Evolutionary conservation across 2,888 invertebrate genomes (phyloP).

Genomic region (Meteorus colon): DNA sequence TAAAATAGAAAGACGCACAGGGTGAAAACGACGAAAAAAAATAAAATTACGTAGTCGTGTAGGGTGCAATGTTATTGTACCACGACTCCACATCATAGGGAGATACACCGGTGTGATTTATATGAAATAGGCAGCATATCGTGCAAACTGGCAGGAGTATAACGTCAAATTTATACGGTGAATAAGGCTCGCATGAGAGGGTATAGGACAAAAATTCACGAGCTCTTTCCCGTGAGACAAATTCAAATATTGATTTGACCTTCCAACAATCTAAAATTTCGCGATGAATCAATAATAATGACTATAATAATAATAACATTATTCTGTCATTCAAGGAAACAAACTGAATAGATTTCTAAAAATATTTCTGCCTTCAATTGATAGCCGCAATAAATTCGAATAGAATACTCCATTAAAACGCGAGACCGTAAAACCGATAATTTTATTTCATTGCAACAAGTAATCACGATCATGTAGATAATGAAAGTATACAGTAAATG

Average conservation of each 20-base stretch:
- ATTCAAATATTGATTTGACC: background rate
- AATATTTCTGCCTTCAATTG: background rate
- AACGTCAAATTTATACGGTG: constrained; percentile 18
- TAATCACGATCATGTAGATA: background rate
- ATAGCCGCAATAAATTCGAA: background rate
- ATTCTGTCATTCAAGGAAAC: background rate
- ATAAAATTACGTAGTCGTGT: background rate
- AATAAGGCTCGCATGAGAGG: background rate
- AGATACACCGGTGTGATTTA: constrained; percentile 22
- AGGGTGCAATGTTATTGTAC: background rate
- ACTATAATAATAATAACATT: background rate
- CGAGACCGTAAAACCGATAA: background rate
- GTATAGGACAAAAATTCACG: background rate
- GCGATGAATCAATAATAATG: background rate
- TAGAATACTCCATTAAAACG: background rate
- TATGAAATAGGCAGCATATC: constrained; percentile 3
- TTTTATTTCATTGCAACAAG: background rate
- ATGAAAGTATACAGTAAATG: background rate
- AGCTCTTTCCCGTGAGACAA: constrained; percentile 4
- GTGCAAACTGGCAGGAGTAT: background rate
- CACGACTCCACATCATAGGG: background rate
- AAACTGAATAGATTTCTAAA: background rate
- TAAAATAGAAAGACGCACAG: background rate
- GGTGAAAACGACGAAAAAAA: background rate
- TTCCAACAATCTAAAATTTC: background rate